Base-by-base conservation (phyloP, 1,140 invertebrate genomes). In the Lucilia sericata region DNA sequence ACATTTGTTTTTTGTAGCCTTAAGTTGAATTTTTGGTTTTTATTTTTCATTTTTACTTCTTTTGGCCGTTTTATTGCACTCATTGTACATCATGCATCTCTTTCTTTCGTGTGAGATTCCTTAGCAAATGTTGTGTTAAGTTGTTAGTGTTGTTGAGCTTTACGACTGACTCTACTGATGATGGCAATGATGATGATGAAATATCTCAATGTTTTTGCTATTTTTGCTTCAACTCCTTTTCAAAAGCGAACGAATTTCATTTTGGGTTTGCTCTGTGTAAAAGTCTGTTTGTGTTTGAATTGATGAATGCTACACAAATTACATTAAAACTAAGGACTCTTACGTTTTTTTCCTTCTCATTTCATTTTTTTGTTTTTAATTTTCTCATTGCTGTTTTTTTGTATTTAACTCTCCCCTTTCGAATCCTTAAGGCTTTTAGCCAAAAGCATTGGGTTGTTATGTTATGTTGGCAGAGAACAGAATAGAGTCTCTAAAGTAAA, bases 391-490 rank as follows among this genome's bases (percentile, higher is more conserved):
- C 9, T 74, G 34, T 42, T 42, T 42, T 42, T 42, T n/a, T 78
- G 34, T n/a, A 8, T 4, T 21, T 21, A 49, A 25, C 76, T 49
- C 17, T 13, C 17, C 42, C 47, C 42, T n/a, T 70, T 70, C 5
- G 5, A 42, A 51, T 25, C 49, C 76, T 80, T 80, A 49, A 80
- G 76, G 76, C 76, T 80, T 80, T 80, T 49, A 49, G 76, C 76
- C 76, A 80, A 49, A 25, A 80, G 76, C 76, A 49, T 19, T 80
- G 76, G 76, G 76, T 80, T 80, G 76, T 10, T 55, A 80, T 80
- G 76, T 25, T n/a, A n/a, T 80, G 42, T 49, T 49, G 42, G n/a
- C 42, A 36, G 17, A 55, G 51, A 55, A 42, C 42, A 42, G 42
- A 7, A 42, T 42, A 42, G 42, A 42, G 42, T 8, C 42, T 42